Evolutionary conservation across 2,113 vertebrate species (phyloP), one percentile per base, ranked within the genome.

Genomic region (Melanocharis versteri): DNA sequence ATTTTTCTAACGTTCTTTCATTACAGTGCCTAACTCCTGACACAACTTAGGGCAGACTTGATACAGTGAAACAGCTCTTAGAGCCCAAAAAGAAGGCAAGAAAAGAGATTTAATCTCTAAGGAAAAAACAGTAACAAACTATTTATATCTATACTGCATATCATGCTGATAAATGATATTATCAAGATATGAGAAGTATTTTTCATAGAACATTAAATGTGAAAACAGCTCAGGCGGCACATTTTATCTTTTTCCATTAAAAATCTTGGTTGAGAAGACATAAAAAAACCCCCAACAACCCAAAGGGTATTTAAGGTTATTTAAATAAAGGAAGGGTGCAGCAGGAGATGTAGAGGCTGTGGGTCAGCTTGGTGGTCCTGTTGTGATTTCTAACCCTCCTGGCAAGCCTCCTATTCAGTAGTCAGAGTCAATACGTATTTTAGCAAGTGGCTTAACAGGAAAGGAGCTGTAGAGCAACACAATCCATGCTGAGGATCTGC

Each of bases 181-280:
- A 93, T 71, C 48, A 85, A 72, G 60, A 47, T 69, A 91, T 39
- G 27, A 91, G 42, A 93, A 89, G n/a, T 42, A 69, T 68, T 92
- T 95, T 94, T 87, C 78, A 89, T 10, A 61, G 37, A 79, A 23
- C 54, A 91, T 93, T 94, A 91, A 93, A 84, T 68, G 73, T 58
- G 53, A 93, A 87, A 91, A 50, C 3, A 93, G 13, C 30, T 77
- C 69, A 91, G 65, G 33, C 87, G 57, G 21, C n/a, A 62, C 4
- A 39, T 33, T 81, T 54, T 15, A 26, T n/a, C 30, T 48, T 79
- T 77, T 77, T 33, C 33, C 42, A 47, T 54, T 65, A 79, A 57
- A 57, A 71, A 69, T n/a, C 20, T 57, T 15, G 37, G 5, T 69
- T 5, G 1, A 64, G 31, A 75, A 68, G 37, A 76, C 4, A 3